phyloP scores from a whole-genome alignment of 2,888 invertebrate species.

The Thysanoteuthis rhombus region DNA sequence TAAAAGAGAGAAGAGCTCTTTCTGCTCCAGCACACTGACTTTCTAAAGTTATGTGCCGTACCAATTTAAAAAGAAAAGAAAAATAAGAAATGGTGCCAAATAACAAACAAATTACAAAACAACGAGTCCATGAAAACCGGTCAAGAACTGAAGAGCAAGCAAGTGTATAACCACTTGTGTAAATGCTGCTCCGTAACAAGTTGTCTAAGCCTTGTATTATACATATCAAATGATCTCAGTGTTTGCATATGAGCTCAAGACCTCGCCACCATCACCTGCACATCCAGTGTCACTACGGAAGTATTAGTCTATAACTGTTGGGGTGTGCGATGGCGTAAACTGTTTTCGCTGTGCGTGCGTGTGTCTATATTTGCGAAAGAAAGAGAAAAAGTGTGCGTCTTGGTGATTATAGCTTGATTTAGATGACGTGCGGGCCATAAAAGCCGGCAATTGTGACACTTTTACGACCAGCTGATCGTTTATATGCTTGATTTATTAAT shows the following conservation, averaged over 20 bases:
- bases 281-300: background rate
- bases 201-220: background rate
- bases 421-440: background rate
- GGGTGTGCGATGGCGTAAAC: background rate
- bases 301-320: background rate
- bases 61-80: too few species aligned
- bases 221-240: background rate
- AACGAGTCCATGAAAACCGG: too few species aligned
- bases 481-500: slow-evolving; percentile 12
- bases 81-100: too few species aligned
- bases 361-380: background rate
- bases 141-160: background rate
- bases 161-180: background rate
- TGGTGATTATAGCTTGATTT: background rate
- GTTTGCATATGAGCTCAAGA: background rate
- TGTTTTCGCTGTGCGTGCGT: background rate
- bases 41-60: too few species aligned
- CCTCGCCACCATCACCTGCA: background rate
- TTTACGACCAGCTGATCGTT: slow-evolving; percentile 12
- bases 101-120: too few species aligned
- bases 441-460: slow-evolving; percentile 12
- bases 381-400: slow-evolving; percentile 12
- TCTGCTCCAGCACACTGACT: too few species aligned
- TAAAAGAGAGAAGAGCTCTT: too few species aligned
- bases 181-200: background rate